phyloP scores from a whole-genome alignment of 1,140 invertebrate species.

The Aporrectodea caliginosa region DNA sequence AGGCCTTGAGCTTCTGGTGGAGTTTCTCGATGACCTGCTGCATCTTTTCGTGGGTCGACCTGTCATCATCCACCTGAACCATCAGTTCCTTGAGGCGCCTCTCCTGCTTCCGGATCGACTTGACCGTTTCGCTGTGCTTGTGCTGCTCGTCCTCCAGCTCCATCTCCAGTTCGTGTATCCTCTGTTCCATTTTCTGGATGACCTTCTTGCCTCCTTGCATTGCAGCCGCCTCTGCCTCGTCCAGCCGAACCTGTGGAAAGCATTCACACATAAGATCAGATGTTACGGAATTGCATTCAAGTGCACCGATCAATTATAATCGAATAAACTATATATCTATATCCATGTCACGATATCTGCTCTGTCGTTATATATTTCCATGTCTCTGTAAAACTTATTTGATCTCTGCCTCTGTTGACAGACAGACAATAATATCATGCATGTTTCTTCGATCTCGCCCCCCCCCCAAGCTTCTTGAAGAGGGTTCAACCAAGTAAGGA shows the following conservation, averaged over 20 bases:
- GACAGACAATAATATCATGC: no score
- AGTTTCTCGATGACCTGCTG: conserved; percentile 98
- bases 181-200: conserved; percentile 61
- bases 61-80: conserved; percentile 86
- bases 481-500: no score
- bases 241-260: conserved; percentile 31
- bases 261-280: no score
- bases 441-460: no score
- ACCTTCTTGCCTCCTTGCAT: conserved; percentile 78
- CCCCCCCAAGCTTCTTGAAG: no score
- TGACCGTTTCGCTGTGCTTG: conserved; percentile 74
- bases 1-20: conserved; percentile 98
- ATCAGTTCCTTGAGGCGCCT: conserved; percentile 65
- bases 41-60: conserved; percentile 96
- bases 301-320: no score
- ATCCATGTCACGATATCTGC: no score
- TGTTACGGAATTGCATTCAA: no score
- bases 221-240: conserved; percentile 19
- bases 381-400: no score
- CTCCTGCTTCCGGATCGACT: conserved; percentile 74
- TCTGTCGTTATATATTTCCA: no score
- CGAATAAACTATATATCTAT: no score
- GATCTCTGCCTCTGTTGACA: no score
- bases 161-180: conserved; percentile 78
- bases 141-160: conserved; percentile 97